Conservation (phyloP, 2,888 invertebrate species). For the Nemotelus nigrinus region DNA sequence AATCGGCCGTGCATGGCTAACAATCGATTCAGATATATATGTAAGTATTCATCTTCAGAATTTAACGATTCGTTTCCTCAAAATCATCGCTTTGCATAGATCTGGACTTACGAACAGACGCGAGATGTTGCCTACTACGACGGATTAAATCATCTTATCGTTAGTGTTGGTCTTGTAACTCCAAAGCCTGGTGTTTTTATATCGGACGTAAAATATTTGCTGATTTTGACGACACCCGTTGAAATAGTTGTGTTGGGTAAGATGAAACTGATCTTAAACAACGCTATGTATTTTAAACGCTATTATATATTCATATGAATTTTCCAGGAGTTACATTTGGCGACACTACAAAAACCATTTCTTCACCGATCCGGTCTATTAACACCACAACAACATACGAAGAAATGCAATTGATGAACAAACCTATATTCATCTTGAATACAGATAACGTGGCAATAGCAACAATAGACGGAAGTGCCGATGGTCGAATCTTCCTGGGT, state of each 20-base stretch:
- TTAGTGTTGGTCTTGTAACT: conserved; percentile 89
- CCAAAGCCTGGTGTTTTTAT: conserved; percentile 92
- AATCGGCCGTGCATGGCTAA: conserved; percentile 95
- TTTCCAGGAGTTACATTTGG: conserved; percentile 61
- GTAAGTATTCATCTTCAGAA: conserved; percentile 63
- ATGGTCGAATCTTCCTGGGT: conserved; percentile 93
- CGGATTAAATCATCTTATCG: conserved; percentile 92
- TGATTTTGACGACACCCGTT: conserved; percentile 92
- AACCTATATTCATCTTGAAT: conserved; percentile 92
- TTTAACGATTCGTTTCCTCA: not conserved
- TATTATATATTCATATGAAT: not conserved
- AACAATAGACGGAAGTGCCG: conserved; percentile 80
- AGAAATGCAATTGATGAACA: conserved; percentile 91
- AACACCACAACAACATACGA: conserved; percentile 62
- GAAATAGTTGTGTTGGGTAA: conserved; percentile 77
- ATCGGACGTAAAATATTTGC: conserved; percentile 86
- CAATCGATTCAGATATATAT: conserved; percentile 97
- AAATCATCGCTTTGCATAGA: conserved; percentile 52
- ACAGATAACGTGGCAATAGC: conserved; percentile 89
- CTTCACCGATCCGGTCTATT: conserved; percentile 55
- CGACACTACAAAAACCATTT: conserved; percentile 57
- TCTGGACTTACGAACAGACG: conserved; percentile 96
- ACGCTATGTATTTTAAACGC: not conserved
- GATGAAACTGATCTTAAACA: not conserved
- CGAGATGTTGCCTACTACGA: conserved; percentile 97